phyloP scores from a whole-genome alignment of 2,797 vertebrate species.

The Pseudochirops corinnae region DNA sequence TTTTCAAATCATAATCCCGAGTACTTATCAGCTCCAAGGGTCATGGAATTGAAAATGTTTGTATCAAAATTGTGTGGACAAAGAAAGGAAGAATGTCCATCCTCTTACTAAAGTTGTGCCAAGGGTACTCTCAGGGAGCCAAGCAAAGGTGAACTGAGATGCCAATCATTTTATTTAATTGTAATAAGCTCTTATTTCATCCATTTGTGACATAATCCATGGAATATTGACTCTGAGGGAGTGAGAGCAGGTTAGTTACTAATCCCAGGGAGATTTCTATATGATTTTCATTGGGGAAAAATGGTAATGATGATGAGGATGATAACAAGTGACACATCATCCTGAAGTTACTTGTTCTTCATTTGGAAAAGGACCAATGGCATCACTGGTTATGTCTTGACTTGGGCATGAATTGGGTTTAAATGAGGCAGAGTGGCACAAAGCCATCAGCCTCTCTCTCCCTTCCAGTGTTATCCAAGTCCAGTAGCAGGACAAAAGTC shows the following conservation, averaged over 20 bases:
- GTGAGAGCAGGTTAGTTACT: not conserved
- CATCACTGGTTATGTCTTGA: not conserved
- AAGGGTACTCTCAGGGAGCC: no score
- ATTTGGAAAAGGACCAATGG: not conserved
- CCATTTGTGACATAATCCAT: not conserved
- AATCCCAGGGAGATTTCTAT: not conserved
- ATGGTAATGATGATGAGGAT: not conserved
- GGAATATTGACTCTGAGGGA: not conserved
- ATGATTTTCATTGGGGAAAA: not conserved
- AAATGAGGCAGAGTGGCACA: not conserved
- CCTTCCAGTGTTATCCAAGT: not conserved
- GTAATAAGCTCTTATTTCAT: not conserved
- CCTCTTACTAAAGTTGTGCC: no score
- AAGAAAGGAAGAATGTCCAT: no score
- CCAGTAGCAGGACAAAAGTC: not conserved
- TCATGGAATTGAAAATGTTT: not conserved
- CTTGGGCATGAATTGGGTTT: not conserved
- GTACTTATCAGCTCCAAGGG: not conserved
- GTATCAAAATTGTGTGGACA: not conserved
- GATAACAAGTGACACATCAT: not conserved
- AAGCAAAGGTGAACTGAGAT: no score
- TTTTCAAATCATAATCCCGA: not conserved
- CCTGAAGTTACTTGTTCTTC: not conserved
- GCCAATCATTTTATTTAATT: not conserved
- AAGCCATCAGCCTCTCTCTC: not conserved